Evolutionary conservation across 2,797 vertebrate species (phyloP).

Genomic region (Danio choprae): DNA sequence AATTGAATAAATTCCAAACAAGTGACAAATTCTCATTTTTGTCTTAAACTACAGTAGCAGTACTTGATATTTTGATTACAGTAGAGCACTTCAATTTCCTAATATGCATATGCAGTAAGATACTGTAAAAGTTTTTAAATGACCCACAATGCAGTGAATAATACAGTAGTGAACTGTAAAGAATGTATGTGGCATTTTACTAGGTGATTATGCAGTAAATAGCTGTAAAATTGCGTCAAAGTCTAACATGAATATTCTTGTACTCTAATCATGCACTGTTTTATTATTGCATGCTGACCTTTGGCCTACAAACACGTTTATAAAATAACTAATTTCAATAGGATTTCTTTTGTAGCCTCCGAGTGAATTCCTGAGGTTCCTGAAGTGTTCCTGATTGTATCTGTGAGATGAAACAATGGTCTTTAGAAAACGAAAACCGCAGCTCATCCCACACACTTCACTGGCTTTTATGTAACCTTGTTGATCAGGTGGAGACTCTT

Average conservation of each 20-base stretch:
- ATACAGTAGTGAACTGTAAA: too few relatives aligned
- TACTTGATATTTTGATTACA: too few relatives aligned
- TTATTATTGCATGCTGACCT: background rate
- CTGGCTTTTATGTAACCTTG: background rate
- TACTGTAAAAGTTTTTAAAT: too few relatives aligned
- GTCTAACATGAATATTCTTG: constrained; percentile 3
- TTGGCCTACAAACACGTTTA: background rate
- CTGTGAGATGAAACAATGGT: constrained; percentile 4
- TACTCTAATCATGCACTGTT: background rate
- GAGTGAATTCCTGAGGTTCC: constrained; percentile 1
- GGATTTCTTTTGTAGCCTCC: constrained; percentile 7
- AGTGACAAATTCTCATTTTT: too few relatives aligned
- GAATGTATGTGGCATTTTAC: too few relatives aligned
- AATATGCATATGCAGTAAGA: too few relatives aligned
- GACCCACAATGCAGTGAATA: too few relatives aligned
- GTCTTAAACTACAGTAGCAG: too few relatives aligned
- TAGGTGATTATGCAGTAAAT: too few relatives aligned
- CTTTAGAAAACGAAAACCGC: constrained; percentile 28
- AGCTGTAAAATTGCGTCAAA: too few relatives aligned
- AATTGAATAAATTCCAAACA: too few relatives aligned
- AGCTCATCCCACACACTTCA: background rate
- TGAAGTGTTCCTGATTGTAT: constrained; percentile 17
- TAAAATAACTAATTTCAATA: background rate
- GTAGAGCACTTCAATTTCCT: too few relatives aligned
- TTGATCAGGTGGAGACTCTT: constrained; percentile 6